These are phyloP conservation scores for Stenurella melanura DNA, from an alignment of 2,888 invertebrate species.

Conservation along the genomic window DNA sequence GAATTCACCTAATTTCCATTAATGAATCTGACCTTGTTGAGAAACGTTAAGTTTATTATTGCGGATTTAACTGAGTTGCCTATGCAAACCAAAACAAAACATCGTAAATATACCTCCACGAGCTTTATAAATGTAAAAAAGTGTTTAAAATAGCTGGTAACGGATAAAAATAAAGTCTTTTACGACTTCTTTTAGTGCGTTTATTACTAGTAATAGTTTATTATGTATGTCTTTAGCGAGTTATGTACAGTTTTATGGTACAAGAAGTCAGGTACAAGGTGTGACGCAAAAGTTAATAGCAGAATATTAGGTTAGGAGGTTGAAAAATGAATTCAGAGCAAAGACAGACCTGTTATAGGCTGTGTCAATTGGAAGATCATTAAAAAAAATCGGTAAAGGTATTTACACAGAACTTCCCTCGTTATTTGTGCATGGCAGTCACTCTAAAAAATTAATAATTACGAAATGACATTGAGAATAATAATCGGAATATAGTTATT, in stretches of 20 bases:
- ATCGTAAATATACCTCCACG: not conserved
- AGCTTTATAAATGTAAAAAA: not conserved
- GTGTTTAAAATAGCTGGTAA: not conserved
- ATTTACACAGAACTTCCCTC: too few relatives aligned
- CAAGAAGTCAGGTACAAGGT: not conserved
- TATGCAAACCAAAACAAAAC: not conserved
- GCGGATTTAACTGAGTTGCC: not conserved
- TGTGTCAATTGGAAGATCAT: too few relatives aligned
- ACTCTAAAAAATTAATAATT: too few relatives aligned
- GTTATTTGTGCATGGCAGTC: too few relatives aligned
- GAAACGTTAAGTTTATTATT: constrained; percentile 7
- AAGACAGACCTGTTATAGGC: too few relatives aligned
- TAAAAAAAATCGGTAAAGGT: too few relatives aligned
- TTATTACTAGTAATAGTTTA: not conserved
- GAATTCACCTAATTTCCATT: not conserved
- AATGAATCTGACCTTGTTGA: constrained; percentile 3
- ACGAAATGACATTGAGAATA: too few relatives aligned
- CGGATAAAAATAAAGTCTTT: not conserved
- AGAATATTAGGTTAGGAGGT: too few relatives aligned
- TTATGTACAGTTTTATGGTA: not conserved
- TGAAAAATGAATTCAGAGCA: too few relatives aligned
- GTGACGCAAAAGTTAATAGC: not conserved
- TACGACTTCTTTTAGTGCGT: not conserved
- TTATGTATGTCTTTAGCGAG: not conserved
- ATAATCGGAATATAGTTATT: too few relatives aligned